A percentile compares a stretch with the other conserved stretches of the same genome.
These are phyloP conservation scores for Ictidomys tridecemlineatus DNA, from an alignment of 2,113 vertebrate genomes.

Conservation along the genomic window DNA sequence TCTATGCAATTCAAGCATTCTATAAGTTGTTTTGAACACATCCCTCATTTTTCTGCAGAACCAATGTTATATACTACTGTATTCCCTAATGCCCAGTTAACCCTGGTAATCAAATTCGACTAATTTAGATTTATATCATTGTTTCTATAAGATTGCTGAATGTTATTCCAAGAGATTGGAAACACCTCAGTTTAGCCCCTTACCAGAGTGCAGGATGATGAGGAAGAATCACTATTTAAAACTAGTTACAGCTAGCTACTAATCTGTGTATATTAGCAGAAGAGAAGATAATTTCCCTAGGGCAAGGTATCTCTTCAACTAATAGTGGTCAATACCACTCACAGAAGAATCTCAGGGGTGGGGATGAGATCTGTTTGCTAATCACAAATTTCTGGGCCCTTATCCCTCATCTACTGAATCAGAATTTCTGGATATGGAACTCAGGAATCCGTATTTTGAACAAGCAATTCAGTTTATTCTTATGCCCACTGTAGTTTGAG, in stretches of 20 bases:
- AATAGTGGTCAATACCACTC: background rate
- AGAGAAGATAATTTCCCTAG: constrained; percentile 18
- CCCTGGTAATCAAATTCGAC: background rate
- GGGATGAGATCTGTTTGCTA: background rate
- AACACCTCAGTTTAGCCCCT: background rate
- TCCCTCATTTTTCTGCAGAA: constrained; percentile 25
- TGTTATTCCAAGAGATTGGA: constrained; percentile 11
- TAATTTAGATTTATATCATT: background rate
- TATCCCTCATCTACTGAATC: background rate
- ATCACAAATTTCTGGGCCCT: background rate
- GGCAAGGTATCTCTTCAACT: constrained; percentile 3
- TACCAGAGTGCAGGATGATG: background rate
- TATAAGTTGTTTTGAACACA: constrained; percentile 19
- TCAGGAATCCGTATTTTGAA: constrained; percentile 26
- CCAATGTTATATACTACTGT: constrained; percentile 4
- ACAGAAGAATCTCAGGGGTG: constrained; percentile 9
- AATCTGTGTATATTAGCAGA: background rate
- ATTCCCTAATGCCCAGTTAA: background rate
- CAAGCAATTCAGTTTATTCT: background rate
- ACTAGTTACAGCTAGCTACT: background rate
- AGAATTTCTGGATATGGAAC: constrained; percentile 42
- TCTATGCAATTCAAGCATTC: constrained; percentile 50
- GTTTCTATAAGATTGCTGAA: constrained; percentile 46
- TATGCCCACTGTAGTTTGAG: background rate
- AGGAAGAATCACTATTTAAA: background rate